Conservation (phyloP, 2,888 invertebrate genomes). For the Watsonalla binaria region DNA sequence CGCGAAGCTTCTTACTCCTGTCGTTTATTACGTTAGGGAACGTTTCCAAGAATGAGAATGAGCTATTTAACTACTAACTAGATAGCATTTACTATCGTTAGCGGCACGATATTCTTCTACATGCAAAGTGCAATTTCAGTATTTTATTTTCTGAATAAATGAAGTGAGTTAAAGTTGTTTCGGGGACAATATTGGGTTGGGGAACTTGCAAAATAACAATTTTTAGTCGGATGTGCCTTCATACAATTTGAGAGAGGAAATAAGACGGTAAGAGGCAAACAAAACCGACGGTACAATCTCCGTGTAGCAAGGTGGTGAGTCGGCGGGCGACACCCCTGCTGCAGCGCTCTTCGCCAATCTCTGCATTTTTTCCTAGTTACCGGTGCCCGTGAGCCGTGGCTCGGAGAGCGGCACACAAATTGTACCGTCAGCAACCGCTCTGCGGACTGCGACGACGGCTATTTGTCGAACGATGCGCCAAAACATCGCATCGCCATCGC, state of each 20-base stretch:
- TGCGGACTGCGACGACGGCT: slow-evolving; percentile 66
- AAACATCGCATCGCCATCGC: slow-evolving; percentile 73
- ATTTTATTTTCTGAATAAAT: slow-evolving; percentile 19
- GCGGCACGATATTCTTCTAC: slow-evolving; percentile 33
- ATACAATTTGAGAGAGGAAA: slow-evolving; percentile 65
- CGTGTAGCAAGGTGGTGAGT: slow-evolving; percentile 70
- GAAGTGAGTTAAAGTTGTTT: slow-evolving; percentile 26
- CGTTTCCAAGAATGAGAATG: slow-evolving; percentile 75
- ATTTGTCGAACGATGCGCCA: slow-evolving; percentile 76
- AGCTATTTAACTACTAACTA: slow-evolving; percentile 74
- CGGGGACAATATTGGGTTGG: slow-evolving; percentile 37
- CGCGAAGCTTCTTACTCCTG: slow-evolving; percentile 74
- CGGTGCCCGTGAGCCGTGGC: slow-evolving; percentile 30
- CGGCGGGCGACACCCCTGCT: slow-evolving; percentile 65
- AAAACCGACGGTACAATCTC: slow-evolving; percentile 72
- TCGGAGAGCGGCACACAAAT: slow-evolving; percentile 50
- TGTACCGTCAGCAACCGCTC: slow-evolving; percentile 66
- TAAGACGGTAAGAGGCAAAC: slow-evolving; percentile 73
- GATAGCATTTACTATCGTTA: slow-evolving; percentile 60
- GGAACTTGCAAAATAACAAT: slow-evolving; percentile 55
- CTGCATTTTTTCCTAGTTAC: slow-evolving; percentile 64
- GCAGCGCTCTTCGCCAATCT: slow-evolving; percentile 64
- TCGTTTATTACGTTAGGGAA: slow-evolving; percentile 75
- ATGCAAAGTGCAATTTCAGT: slow-evolving; percentile 31
- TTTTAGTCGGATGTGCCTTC: slow-evolving; percentile 54